Percentiles rank a stretch among this genome's conserved stretches.
These are phyloP conservation scores for Pseudorasbora parva DNA, from an alignment of 2,113 vertebrate genomes.

Conservation along the genomic window DNA sequence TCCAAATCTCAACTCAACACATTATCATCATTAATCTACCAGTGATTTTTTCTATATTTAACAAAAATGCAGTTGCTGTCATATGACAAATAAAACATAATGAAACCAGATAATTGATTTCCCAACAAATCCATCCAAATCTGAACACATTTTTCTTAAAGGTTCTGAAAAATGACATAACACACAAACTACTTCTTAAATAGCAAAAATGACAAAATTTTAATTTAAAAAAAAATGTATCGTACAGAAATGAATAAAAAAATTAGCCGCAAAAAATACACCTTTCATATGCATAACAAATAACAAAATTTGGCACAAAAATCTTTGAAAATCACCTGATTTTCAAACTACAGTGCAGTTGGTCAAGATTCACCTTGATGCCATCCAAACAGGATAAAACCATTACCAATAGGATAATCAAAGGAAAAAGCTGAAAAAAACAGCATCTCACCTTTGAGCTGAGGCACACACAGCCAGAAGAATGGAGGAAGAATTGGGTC, in stretches of 20 bases:
- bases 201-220: neutral
- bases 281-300: neutral
- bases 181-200: neutral
- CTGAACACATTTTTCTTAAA: neutral
- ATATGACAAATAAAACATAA: neutral
- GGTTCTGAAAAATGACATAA: neutral
- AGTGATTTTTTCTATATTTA: neutral
- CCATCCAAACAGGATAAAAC: conserved; percentile 37
- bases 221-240: too few relatives aligned
- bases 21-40: conserved; percentile 2
- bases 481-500: conserved; percentile 62
- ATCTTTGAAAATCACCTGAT: neutral
- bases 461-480: conserved; percentile 56
- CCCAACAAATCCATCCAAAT: neutral
- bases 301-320: neutral
- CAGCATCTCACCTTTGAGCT: conserved; percentile 60
- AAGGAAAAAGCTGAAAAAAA: neutral
- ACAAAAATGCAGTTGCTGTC: neutral
- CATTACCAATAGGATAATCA: conserved; percentile 16
- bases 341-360: neutral
- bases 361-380: conserved; percentile 13
- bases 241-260: too few relatives aligned
- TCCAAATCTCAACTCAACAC: conserved; percentile 39
- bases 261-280: neutral
- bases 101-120: neutral